Evolutionary conservation across 2,797 vertebrate species (phyloP).

Genomic region (Pipistrellus pipistrellus): DNA sequence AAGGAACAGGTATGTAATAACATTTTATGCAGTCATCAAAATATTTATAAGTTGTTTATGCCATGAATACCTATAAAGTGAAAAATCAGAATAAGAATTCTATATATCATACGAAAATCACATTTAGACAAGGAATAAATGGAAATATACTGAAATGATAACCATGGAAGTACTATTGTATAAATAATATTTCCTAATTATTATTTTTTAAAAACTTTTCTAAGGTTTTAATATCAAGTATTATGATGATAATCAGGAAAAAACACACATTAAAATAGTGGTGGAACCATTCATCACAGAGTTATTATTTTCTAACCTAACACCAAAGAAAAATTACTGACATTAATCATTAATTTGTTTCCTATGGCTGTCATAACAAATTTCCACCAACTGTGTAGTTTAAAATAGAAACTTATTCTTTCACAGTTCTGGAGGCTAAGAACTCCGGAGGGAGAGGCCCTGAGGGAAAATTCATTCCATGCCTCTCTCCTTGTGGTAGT

Average conservation of each 20-base stretch:
- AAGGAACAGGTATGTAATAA: background rate
- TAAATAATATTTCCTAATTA: background rate
- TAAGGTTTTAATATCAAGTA: background rate
- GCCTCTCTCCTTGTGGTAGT: background rate
- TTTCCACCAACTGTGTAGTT: background rate
- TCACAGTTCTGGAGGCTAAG: background rate
- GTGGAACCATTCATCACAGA: background rate
- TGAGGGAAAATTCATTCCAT: background rate
- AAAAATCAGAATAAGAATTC: slow-evolving; percentile 56
- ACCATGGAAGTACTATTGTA: background rate
- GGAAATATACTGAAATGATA: slow-evolving; percentile 10
- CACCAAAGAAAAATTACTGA: background rate
- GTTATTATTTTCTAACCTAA: background rate
- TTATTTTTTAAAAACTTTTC: background rate
- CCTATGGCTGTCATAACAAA: slow-evolving; percentile 2
- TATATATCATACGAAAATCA: background rate
- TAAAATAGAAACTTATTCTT: background rate
- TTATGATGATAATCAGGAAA: background rate
- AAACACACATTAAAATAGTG: background rate
- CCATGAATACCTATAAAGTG: background rate
- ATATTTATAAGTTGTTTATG: slow-evolving; percentile 31
- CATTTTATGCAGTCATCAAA: slow-evolving; percentile 6
- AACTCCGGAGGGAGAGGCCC: background rate
- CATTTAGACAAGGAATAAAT: background rate
- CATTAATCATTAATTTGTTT: background rate